These are phyloP conservation scores for Acanthornis magna DNA, from an alignment of 2,797 vertebrate species.

Conservation along the genomic window DNA sequence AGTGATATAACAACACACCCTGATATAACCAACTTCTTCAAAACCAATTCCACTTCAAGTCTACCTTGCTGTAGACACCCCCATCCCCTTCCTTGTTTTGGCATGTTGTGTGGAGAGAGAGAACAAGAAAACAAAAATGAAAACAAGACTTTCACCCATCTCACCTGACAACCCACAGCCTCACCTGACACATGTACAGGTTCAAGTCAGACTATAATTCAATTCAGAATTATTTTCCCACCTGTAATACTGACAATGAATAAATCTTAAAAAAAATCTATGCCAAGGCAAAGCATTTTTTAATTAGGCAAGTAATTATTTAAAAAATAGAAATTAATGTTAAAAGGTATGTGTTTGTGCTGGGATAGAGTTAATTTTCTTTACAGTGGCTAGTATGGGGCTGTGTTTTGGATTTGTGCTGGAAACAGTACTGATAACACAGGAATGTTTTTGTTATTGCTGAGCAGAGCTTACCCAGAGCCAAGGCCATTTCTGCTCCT, in stretches of 20 bases:
- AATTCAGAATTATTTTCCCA: neutral
- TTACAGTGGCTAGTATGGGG: neutral
- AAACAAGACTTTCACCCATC: neutral
- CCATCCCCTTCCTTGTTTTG: neutral
- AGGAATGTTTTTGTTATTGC: neutral
- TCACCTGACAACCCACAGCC: neutral
- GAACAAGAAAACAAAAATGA: neutral
- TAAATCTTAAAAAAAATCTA: neutral
- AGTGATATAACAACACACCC: neutral
- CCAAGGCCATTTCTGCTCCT: neutral
- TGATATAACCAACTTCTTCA: neutral
- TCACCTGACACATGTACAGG: neutral
- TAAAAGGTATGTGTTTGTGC: neutral
- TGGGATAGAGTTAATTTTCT: neutral
- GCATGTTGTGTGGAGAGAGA: neutral
- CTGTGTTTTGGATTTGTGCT: neutral
- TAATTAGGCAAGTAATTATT: neutral
- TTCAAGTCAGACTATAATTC: neutral
- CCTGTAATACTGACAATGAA: neutral
- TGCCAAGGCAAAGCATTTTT: neutral
- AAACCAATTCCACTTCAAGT: neutral
- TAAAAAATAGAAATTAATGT: neutral
- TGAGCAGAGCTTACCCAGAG: neutral
- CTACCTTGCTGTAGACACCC: neutral
- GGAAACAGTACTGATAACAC: neutral